Base-by-base conservation (phyloP, 2,797 vertebrate genomes). In the Dendrocincla tyrannina region DNA sequence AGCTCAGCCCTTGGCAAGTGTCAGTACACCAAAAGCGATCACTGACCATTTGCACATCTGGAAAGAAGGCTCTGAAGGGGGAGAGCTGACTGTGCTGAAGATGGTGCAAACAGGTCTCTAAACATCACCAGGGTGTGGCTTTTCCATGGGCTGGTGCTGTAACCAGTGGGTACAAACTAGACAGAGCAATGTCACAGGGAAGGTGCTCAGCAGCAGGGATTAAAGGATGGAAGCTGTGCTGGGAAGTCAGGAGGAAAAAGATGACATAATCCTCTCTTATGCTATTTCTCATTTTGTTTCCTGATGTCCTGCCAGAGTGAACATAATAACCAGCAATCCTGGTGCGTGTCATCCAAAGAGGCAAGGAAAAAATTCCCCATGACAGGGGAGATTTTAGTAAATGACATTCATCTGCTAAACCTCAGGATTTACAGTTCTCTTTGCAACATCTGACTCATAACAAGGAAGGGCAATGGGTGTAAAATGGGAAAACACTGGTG, bases 291-390 rank as follows among this genome's bases (percentile, higher is more conserved):
- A 44, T 70, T 90, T 58, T 77, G 72, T 88, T 89, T 91, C 89
- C 90, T 85, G 82, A 89, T 67, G 58, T 91, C 62, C 83, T 91
- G 91, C 95, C 93, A 97, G 92, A 84, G 32, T 13, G 82, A 85
- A 76, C 73, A 69, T 33, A 74, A 94, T 50, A 89, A 60, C 67
- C 58, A 76, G 89, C 76, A 86, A 82, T 60, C 39, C 69, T 67
- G 85, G 50, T 7, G 46, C 23, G 24, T 24, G 69, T 89, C 93
- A 92, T 91, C 83, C 78, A 25, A 75, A 66, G 28, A 79, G 92
- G 84, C 81, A 93, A 49, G 79, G 27, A 80, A 74, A 91, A 91
- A 88, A 63, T 56, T 63, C 64, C 69, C 79, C 23, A 0, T 47
- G 88, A 87, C 82, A 91, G 63, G 64, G 83, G 72, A 91, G 79